Conservation (phyloP, 2,797 vertebrate genomes). For the Leptoclinus maculatus region DNA sequence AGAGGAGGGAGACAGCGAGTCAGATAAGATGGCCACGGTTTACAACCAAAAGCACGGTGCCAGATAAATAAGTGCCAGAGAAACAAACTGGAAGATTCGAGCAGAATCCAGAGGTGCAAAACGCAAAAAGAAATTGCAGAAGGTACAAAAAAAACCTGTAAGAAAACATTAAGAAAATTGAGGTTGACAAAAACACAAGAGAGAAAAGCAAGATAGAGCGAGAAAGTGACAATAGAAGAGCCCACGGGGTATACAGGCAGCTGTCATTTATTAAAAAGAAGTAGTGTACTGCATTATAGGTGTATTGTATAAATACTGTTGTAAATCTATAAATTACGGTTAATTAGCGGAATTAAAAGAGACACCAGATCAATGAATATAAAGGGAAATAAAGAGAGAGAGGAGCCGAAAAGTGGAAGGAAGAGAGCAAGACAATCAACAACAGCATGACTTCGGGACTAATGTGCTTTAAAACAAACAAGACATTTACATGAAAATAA, state of each 20-base stretch:
- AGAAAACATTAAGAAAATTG: not conserved
- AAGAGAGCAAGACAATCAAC: constrained; percentile 5
- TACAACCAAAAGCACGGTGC: not conserved
- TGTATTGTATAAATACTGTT: constrained; percentile 30
- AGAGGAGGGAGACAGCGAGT: constrained; percentile 16
- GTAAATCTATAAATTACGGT: constrained; percentile 43
- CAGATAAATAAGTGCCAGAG: not conserved
- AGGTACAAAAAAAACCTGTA: too few relatives aligned
- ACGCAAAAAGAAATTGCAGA: not conserved
- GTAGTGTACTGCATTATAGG: not conserved
- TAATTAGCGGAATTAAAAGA: constrained; percentile 43
- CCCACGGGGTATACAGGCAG: not conserved
- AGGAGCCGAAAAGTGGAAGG: not conserved
- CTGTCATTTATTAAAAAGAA: constrained; percentile 3
- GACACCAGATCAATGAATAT: constrained; percentile 43
- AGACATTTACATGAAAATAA: constrained; percentile 26
- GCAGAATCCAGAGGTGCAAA: not conserved
- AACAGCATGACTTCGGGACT: not conserved
- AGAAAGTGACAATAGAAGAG: constrained; percentile 4
- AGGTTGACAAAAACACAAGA: not conserved
- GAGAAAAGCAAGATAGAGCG: not conserved
- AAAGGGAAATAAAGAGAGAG: not conserved
- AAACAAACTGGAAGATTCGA: not conserved
- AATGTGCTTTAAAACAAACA: constrained; percentile 27
- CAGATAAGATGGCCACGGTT: not conserved